Conservation (phyloP, 2,113 vertebrate species). For the Excalfactoria chinensis region DNA sequence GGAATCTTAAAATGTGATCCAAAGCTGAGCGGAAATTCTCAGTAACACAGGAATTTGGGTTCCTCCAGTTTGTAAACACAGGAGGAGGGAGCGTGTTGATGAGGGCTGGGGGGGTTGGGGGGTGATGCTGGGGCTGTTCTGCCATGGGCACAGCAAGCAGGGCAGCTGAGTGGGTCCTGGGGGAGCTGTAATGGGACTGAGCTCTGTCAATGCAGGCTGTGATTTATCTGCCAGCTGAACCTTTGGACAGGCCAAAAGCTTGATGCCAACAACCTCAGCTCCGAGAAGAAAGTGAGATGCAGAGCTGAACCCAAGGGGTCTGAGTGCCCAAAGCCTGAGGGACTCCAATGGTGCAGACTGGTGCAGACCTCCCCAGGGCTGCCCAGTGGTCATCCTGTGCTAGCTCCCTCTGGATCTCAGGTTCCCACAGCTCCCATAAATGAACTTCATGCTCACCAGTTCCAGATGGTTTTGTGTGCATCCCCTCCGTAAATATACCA, state of each 20-base stretch:
- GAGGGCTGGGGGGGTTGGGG: background rate
- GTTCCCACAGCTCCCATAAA: background rate
- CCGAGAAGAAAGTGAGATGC: background rate
- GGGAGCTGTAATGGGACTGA: background rate
- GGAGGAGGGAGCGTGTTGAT: background rate
- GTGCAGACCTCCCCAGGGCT: background rate
- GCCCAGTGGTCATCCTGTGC: background rate
- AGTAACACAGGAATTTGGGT: background rate
- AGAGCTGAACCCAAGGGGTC: background rate
- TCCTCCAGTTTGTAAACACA: conserved; percentile 27
- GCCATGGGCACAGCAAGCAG: background rate
- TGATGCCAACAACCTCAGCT: background rate
- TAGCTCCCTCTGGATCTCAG: background rate
- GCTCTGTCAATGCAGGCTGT: background rate
- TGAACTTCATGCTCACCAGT: background rate
- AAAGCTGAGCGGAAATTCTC: conserved; percentile 14
- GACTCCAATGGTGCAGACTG: background rate
- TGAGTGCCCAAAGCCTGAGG: background rate
- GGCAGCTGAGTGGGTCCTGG: fast-evolving
- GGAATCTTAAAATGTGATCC: background rate
- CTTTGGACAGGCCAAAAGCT: background rate
- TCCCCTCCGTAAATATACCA: background rate
- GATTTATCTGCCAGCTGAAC: background rate
- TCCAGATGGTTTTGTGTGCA: background rate
- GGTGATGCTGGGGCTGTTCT: background rate